phyloP scores from a whole-genome alignment of 2,888 invertebrate species.

The Agonopterix heracliana region DNA sequence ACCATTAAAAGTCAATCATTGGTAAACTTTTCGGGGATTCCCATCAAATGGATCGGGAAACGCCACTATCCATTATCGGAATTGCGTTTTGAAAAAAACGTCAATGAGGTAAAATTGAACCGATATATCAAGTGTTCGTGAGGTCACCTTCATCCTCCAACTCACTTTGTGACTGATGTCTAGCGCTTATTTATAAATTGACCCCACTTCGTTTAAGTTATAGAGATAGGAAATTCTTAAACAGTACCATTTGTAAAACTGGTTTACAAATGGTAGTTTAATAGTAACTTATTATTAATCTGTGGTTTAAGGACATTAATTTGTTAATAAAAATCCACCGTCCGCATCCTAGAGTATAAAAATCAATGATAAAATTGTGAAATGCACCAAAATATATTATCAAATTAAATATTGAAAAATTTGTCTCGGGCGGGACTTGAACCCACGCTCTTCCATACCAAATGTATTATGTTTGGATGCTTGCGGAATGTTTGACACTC shows the following conservation, averaged over 20 bases:
- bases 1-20: constrained; percentile 56
- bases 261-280: too few relatives aligned
- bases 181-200: constrained; percentile 63
- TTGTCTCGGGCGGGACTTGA: too few relatives aligned
- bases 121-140: constrained; percentile 55
- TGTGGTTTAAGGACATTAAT: too few relatives aligned
- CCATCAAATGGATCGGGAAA: constrained; percentile 46
- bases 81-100: constrained; percentile 34
- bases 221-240: background rate
- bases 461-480: too few relatives aligned
- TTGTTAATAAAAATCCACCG: too few relatives aligned
- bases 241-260: background rate
- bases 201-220: constrained; percentile 40
- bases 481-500: too few relatives aligned
- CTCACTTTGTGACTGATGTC: constrained; percentile 52
- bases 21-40: constrained; percentile 36
- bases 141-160: constrained; percentile 29
- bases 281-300: too few relatives aligned
- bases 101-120: constrained; percentile 42
- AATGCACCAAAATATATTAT: too few relatives aligned
- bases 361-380: too few relatives aligned
- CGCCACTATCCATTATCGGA: constrained; percentile 33
- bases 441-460: too few relatives aligned
- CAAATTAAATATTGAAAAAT: too few relatives aligned
- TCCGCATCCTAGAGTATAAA: too few relatives aligned